These are phyloP conservation scores for Capitella teleta DNA, from an alignment of 1,140 invertebrate genomes.

Conservation along the genomic window DNA sequence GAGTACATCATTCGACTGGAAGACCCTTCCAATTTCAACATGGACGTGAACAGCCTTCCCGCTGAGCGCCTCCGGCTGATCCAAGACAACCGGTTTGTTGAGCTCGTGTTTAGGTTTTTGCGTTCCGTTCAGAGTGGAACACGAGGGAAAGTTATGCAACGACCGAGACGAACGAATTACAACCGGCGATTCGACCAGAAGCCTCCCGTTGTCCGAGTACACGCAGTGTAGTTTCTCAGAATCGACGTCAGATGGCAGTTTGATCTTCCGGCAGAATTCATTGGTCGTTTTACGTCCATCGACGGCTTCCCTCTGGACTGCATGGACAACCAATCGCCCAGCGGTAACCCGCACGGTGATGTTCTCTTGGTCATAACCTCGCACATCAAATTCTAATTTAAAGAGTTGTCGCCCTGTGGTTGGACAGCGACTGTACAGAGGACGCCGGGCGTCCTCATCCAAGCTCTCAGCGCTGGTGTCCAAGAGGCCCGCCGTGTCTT, in stretches of 20 bases:
- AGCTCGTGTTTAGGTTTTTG: background rate
- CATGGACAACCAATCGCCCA: slow-evolving; percentile 3
- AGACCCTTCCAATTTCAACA: slow-evolving; percentile 11
- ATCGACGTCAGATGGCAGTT: slow-evolving; percentile 7
- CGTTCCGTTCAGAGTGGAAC: background rate
- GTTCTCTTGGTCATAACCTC: slow-evolving; percentile 9
- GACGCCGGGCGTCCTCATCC: slow-evolving; percentile 3
- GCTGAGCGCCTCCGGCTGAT: background rate
- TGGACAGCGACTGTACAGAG: slow-evolving; percentile 3
- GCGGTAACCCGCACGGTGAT: slow-evolving; percentile 11
- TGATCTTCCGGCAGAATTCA: slow-evolving; percentile 9
- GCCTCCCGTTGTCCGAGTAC: background rate
- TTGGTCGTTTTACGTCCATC: slow-evolving; percentile 7
- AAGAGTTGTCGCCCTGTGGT: slow-evolving; percentile 4
- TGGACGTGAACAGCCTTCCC: slow-evolving; percentile 4
- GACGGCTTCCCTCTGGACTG: background rate
- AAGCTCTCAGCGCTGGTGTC: background rate
- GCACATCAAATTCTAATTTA: slow-evolving; percentile 9
- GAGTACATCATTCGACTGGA: slow-evolving; percentile 11
- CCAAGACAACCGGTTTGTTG: slow-evolving; percentile 5
- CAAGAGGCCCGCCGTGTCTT: slow-evolving; percentile 1
- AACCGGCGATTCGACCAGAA: slow-evolving; percentile 7
- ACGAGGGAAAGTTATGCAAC: background rate
- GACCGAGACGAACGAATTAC: background rate
- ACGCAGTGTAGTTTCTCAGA: background rate